Conservation (phyloP, 2,888 invertebrate species). For the Synanthedon vespiformis region DNA sequence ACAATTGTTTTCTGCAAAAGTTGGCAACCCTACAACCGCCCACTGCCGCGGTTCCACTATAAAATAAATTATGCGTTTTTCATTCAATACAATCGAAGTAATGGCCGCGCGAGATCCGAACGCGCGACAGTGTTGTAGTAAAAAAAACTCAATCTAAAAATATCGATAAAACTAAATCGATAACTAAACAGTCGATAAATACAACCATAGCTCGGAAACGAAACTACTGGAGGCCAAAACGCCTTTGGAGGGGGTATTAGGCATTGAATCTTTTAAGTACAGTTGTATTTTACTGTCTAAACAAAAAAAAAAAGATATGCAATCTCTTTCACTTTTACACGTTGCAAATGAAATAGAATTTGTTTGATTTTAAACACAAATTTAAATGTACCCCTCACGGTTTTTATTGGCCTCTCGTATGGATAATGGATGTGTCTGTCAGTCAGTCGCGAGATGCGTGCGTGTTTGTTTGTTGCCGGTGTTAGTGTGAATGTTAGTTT, state of each 20-base stretch:
- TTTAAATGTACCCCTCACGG: too few species aligned
- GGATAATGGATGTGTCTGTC: too few species aligned
- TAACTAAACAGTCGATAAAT: constrained; percentile 10
- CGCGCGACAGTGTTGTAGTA: constrained; percentile 3
- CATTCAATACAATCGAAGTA: constrained; percentile 31
- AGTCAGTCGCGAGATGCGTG: background rate
- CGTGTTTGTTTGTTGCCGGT: background rate
- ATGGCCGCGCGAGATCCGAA: constrained; percentile 15
- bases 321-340: too few species aligned
- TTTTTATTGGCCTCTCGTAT: too few species aligned
- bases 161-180: constrained; percentile 19
- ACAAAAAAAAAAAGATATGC: too few species aligned
- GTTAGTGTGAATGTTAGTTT: constrained; percentile 12
- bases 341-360: too few species aligned
- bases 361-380: too few species aligned
- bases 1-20: too few species aligned
- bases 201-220: constrained; percentile 28
- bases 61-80: background rate
- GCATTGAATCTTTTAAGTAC: too few species aligned
- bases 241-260: too few species aligned
- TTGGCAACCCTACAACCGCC: too few species aligned
- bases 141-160: constrained; percentile 34
- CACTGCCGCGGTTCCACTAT: constrained; percentile 4
- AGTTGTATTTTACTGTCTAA: too few species aligned
- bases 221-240: background rate